Evolutionary conservation across 2,113 vertebrate genomes (phyloP).

Genomic region (Tachysurus vachellii): DNA sequence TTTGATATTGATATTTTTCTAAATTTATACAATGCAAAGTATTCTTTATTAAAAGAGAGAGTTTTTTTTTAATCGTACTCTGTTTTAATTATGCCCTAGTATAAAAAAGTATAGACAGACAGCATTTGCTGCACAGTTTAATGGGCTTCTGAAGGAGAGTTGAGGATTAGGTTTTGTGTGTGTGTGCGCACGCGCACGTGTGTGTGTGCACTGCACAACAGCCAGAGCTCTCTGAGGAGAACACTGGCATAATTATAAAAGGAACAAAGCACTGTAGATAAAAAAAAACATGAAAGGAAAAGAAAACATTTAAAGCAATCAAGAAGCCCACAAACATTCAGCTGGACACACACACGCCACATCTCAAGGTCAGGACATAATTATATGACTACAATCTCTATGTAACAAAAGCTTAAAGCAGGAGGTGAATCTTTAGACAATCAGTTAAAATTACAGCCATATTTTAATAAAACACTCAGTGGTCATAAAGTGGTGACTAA

Average conservation of each 20-base stretch:
- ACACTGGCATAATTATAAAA: conserved; percentile 75
- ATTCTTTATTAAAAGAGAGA: too few relatives aligned
- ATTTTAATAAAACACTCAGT: background rate
- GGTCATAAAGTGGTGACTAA: background rate
- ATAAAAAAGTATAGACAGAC: conserved; percentile 67
- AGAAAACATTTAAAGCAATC: conserved; percentile 68
- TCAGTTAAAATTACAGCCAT: background rate
- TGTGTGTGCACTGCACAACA: conserved; percentile 54
- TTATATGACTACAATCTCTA: conserved; percentile 20
- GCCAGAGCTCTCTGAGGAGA: conserved; percentile 70
- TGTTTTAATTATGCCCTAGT: conserved; percentile 72
- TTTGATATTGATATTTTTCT: background rate
- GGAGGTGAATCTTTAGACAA: conserved; percentile 22
- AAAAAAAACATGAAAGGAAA: conserved; percentile 73
- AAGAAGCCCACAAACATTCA: conserved; percentile 51
- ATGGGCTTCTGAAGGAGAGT: conserved; percentile 68
- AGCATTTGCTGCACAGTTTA: conserved; percentile 62
- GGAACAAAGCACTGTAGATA: conserved; percentile 72
- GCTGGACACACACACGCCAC: conserved; percentile 32
- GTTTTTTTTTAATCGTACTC: conserved; percentile 74
- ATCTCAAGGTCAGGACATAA: conserved; percentile 37
- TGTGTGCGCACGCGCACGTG: too few relatives aligned
- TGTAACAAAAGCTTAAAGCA: conserved; percentile 7
- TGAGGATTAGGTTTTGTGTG: conserved; percentile 30
- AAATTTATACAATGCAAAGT: too few relatives aligned